A percentile compares a stretch with the other conserved stretches of the same genome.
These are phyloP conservation scores for Argya squamiceps DNA, from an alignment of 2,797 vertebrate genomes.

Conservation along the genomic window DNA sequence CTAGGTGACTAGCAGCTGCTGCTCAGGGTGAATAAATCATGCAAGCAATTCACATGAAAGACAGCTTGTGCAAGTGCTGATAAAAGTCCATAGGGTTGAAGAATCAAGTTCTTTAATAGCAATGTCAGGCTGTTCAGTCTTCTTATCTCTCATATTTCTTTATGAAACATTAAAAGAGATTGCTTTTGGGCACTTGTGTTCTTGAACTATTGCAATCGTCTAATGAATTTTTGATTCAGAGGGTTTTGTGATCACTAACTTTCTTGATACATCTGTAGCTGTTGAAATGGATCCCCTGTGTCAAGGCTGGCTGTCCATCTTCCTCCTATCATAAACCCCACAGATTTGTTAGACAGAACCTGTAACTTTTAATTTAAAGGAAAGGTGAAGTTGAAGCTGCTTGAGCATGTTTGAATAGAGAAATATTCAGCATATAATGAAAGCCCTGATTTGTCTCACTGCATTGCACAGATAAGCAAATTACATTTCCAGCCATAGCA, in stretches of 20 bases:
- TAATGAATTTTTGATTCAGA: slow-evolving; percentile 66
- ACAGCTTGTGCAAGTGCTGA: background rate
- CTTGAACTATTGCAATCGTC: slow-evolving; percentile 39
- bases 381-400: slow-evolving; percentile 24
- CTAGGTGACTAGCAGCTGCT: slow-evolving; percentile 1
- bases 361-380: slow-evolving; percentile 51
- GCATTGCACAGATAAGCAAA: slow-evolving; percentile 53
- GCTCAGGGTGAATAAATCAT: slow-evolving; percentile 47
- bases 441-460: slow-evolving; percentile 43
- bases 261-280: slow-evolving; percentile 9
- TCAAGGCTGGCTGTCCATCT: slow-evolving; percentile 19
- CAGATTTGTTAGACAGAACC: background rate
- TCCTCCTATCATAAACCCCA: slow-evolving; percentile 18
- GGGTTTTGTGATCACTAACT: slow-evolving; percentile 40
- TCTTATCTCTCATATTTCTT: slow-evolving; percentile 51
- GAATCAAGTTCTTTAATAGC: slow-evolving; percentile 46
- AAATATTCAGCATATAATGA: slow-evolving; percentile 20
- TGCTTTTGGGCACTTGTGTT: slow-evolving; percentile 61
- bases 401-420: slow-evolving; percentile 3
- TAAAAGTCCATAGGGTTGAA: background rate
- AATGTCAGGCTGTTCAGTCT: slow-evolving; percentile 19
- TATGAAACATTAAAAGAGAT: slow-evolving; percentile 52
- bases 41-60: slow-evolving; percentile 1
- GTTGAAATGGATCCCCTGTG: slow-evolving; percentile 40
- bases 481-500: slow-evolving; percentile 34